Evolutionary conservation across 2,888 invertebrate genomes (phyloP), one percentile per base, ranked within the genome.

Genomic region (Acrobasis consociella): DNA sequence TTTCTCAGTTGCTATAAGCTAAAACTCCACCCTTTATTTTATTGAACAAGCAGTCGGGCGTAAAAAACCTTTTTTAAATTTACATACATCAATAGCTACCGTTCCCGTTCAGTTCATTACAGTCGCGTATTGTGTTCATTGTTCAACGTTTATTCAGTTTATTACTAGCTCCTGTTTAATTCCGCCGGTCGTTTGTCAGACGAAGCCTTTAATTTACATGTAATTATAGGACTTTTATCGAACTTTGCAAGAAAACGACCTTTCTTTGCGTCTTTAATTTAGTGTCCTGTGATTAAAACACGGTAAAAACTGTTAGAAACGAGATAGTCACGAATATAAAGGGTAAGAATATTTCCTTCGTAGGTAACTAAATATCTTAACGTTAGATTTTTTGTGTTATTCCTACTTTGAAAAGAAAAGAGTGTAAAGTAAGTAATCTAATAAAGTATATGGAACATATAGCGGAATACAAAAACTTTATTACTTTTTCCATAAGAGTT

Each of bases 161-260:
- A 67, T 72, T 73, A 68, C 66, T 69, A 58, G 67, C 68, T 66
- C 55, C 72, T 69, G 72, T 70, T 73, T 75, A 69, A 66, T 61
- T 62, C 53, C 66, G 64, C 52, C 65, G 64, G 70, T 71, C 69
- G 68, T 79, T 76, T 71, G 72, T 74, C 69, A 73, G 69, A 69
- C 60, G 68, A 64, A 65, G 68, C 72, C 71, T 77, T 72, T 81
- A 80, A 82, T 85, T 85, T 81, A 74, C 78, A 81, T 81, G 72
- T 76, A 81, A 83, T 85, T 80, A 77, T 66, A 71, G 68, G 71
- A 67, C 70, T 71, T 72, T 58, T 67, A 67, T 73, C 62, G 67
- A 74, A 74, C 65, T 74, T 73, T 69, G 58, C 52, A 55, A 16
- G 16, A 39, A 39, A 16, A 65, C 62, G 62, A 67, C 55, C 62